Evolutionary conservation across 2,888 invertebrate species (phyloP).

Genomic region (Caenorhabditis macrosperma): DNA sequence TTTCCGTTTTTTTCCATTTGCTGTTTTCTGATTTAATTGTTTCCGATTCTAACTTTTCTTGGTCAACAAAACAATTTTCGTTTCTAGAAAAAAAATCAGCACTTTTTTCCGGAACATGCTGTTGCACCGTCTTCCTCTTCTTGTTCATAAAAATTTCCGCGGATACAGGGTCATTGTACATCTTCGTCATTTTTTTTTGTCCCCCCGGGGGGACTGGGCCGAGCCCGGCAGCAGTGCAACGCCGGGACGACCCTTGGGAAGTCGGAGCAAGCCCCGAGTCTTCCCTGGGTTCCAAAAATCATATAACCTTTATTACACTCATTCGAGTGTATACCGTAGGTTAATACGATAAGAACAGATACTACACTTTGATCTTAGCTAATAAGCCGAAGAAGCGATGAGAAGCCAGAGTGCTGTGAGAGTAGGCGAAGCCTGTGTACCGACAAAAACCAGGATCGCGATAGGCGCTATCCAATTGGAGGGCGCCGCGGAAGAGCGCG

Average conservation of each 20-base stretch:
- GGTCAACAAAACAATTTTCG: no score
- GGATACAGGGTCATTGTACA: no score
- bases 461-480: no score
- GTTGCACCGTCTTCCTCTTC: no score
- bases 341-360: constrained; percentile 65
- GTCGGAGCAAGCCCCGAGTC: constrained; percentile 62
- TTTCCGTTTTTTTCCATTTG: no score
- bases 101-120: no score
- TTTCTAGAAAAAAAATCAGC: no score
- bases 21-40: no score
- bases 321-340: constrained; percentile 62
- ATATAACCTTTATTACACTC: constrained; percentile 61
- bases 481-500: no score
- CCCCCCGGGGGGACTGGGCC: constrained; percentile 55
- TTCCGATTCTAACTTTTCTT: no score
- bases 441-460: neutral
- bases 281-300: constrained; percentile 59
- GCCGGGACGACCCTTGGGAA: constrained; percentile 60
- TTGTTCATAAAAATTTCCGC: no score
- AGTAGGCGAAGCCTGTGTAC: neutral
- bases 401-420: neutral
- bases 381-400: constrained; percentile 62
- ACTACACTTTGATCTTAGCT: constrained; percentile 65
- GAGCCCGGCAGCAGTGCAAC: constrained; percentile 61
- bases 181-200: no score